phyloP scores from a whole-genome alignment of 2,888 invertebrate genomes.

The Meteorus colon region DNA sequence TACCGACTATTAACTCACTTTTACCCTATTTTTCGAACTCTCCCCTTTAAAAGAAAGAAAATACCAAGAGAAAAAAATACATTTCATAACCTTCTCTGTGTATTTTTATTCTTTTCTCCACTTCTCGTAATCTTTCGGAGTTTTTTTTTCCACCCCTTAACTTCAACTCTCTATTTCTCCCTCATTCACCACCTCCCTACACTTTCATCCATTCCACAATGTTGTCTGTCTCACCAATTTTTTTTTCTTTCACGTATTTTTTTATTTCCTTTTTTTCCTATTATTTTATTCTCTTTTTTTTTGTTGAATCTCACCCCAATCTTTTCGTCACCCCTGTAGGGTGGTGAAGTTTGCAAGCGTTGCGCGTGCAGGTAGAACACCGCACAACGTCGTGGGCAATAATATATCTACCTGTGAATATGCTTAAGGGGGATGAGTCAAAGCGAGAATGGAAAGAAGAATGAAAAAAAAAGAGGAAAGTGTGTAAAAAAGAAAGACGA shows the following conservation, averaged over 20 bases:
- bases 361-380: conserved; percentile 59
- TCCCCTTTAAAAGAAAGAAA: conserved; percentile 39
- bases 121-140: conserved; percentile 47
- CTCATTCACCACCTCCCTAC: conserved; percentile 39
- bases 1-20: conserved; percentile 74
- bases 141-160: conserved; percentile 40
- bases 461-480: conserved; percentile 35
- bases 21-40: conserved; percentile 65
- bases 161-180: conserved; percentile 38
- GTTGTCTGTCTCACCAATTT: not conserved
- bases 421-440: conserved; percentile 43
- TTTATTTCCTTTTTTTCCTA: conserved; percentile 40
- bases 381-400: conserved; percentile 39
- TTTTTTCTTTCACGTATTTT: not conserved
- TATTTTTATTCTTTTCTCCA: conserved; percentile 49
- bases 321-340: conserved; percentile 45
- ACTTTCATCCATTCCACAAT: not conserved
- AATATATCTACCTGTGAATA: conserved; percentile 48
- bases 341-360: conserved; percentile 45
- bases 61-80: conserved; percentile 59
- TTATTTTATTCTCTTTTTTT: conserved; percentile 44
- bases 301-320: conserved; percentile 34
- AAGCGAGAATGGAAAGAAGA: conserved; percentile 29
- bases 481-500: conserved; percentile 38
- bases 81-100: conserved; percentile 49